Evolutionary conservation across 1,140 invertebrate genomes (phyloP).

Genomic region (Phortica variegata): DNA sequence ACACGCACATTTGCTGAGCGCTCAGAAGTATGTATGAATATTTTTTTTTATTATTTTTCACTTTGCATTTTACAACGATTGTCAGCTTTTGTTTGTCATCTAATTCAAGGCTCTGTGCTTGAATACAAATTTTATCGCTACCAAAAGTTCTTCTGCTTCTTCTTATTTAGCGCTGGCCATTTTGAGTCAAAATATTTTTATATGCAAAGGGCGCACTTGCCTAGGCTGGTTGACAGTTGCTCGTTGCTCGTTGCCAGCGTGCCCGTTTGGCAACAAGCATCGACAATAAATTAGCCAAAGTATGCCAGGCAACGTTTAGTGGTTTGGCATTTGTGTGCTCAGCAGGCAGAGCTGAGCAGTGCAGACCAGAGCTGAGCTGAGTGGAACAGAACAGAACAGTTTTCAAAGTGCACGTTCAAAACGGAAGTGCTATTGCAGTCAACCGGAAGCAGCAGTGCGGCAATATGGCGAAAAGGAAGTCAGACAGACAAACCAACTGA

Average conservation of each 20-base stretch:
- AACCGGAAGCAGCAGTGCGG: constrained; percentile 1
- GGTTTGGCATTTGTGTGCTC: constrained; percentile 1
- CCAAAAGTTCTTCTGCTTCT: constrained; percentile 24
- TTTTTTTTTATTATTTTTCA: no score
- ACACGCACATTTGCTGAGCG: no score
- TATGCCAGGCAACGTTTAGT: neutral
- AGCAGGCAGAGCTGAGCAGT: constrained; percentile 26
- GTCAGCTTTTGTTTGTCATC: no score
- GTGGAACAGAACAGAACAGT: neutral
- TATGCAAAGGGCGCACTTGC: constrained; percentile 13
- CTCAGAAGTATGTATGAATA: no score
- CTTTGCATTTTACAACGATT: no score
- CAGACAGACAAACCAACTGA: constrained; percentile 19
- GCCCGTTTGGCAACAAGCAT: constrained; percentile 10
- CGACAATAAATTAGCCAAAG: constrained; percentile 33
- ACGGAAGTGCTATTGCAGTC: constrained; percentile 28
- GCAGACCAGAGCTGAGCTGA: constrained; percentile 3
- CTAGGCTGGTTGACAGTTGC: constrained; percentile 40
- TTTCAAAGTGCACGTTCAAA: constrained; percentile 15
- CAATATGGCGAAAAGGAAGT: constrained; percentile 13
- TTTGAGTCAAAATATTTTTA: constrained; percentile 11
- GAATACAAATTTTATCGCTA: constrained; percentile 30
- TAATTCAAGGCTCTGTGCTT: no score
- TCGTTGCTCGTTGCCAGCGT: constrained; percentile 24
- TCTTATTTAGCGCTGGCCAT: constrained; percentile 4